phyloP scores from a whole-genome alignment of 2,113 vertebrate genomes.

The Sialia sialis region DNA sequence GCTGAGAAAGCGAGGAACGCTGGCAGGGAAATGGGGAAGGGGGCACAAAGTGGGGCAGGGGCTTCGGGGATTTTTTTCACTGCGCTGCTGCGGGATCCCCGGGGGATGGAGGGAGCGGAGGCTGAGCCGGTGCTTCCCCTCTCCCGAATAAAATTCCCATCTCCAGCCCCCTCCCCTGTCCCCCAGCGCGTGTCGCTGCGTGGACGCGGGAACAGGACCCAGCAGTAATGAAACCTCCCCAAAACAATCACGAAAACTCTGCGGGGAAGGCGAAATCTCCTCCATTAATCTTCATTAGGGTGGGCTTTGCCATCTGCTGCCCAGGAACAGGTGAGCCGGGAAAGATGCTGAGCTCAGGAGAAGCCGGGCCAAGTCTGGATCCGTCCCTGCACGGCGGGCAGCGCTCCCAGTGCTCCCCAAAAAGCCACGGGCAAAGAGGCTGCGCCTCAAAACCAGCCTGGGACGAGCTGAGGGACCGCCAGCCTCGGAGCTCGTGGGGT shows the following conservation, averaged over 20 bases:
- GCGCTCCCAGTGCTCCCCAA: not conserved
- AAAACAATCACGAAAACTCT: not conserved
- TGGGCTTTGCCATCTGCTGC: not conserved
- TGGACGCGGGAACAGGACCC: not conserved
- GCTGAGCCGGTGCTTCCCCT: not conserved
- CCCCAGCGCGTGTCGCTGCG: rapidly evolving
- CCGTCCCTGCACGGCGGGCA: not conserved
- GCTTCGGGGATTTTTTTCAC: rapidly evolving
- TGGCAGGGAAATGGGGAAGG: not conserved
- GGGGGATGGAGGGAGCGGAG: not conserved
- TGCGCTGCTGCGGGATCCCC: not conserved
- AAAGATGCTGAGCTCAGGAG: conserved; percentile 36
- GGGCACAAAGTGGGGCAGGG: not conserved
- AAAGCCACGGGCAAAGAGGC: rapidly evolving
- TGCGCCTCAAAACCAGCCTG: not conserved
- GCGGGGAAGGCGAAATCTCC: not conserved
- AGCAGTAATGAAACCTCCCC: not conserved
- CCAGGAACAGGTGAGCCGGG: not conserved
- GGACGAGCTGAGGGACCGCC: rapidly evolving
- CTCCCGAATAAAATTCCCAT: not conserved
- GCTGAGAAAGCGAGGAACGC: rapidly evolving
- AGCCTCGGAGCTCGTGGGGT: rapidly evolving
- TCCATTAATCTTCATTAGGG: conserved; percentile 51
- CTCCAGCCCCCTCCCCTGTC: not conserved
- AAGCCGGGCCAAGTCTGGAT: not conserved